Conservation (phyloP, 2,797 vertebrate genomes). For the Centroberyx gerrardi region DNA sequence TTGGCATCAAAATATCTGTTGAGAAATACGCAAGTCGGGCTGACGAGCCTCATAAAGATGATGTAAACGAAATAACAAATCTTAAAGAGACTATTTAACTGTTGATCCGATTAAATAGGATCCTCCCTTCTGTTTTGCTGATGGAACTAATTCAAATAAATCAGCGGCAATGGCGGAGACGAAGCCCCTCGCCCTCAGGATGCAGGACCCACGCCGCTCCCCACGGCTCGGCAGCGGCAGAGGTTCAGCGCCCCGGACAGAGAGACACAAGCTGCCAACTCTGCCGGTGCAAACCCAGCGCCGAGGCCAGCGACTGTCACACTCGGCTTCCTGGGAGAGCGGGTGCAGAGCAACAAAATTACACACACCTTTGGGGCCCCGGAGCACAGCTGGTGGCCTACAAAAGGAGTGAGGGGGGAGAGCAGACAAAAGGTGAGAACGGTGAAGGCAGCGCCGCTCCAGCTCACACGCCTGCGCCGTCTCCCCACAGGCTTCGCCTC, state of each 20-base stretch:
- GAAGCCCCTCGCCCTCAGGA: not conserved
- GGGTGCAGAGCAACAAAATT: not conserved
- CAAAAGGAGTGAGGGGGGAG: not conserved
- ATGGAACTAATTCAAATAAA: not conserved
- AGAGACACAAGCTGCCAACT: conserved; percentile 34
- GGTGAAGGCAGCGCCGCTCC: not conserved
- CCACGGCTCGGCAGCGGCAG: not conserved
- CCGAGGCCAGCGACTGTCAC: conserved; percentile 13
- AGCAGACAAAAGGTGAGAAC: not conserved
- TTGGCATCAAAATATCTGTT: not conserved
- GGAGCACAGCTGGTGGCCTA: conserved; percentile 15
- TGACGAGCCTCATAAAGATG: too few relatives aligned
- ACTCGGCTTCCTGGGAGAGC: too few relatives aligned
- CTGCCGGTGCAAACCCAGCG: conserved; percentile 17
- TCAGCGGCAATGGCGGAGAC: not conserved
- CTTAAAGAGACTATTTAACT: too few relatives aligned
- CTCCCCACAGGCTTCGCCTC: conserved; percentile 1
- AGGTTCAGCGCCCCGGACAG: conserved; percentile 59
- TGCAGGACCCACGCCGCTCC: not conserved
- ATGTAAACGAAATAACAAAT: too few relatives aligned
- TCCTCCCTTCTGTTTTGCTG: not conserved
- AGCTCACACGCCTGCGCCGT: not conserved
- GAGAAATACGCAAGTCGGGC: too few relatives aligned
- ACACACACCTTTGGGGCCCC: conserved; percentile 1
- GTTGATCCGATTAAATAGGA: not conserved